phyloP scores from a whole-genome alignment of 2,888 invertebrate genomes.

The Lasius fuliginosus region DNA sequence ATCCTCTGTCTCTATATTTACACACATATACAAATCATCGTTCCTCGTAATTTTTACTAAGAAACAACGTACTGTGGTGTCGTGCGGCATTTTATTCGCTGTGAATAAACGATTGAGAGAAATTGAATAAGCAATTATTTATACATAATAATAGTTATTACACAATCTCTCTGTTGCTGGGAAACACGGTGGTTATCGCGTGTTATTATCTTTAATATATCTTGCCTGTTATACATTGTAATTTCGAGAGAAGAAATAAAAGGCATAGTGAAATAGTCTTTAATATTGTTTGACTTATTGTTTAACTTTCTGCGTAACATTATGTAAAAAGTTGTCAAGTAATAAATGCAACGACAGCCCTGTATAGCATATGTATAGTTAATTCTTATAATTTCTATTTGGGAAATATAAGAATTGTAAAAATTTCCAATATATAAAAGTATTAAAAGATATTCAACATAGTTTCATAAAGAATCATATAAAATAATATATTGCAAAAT shows the following conservation, averaged over 20 bases:
- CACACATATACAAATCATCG: neutral
- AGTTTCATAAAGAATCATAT: neutral
- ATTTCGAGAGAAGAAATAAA: constrained; percentile 53
- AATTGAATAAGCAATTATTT: constrained; percentile 36
- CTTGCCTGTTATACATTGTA: constrained; percentile 46
- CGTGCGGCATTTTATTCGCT: constrained; percentile 17
- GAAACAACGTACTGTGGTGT: constrained; percentile 1
- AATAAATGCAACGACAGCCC: neutral
- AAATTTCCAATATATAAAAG: neutral
- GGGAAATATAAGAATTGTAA: neutral
- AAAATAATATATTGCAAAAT: neutral
- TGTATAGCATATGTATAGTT: neutral
- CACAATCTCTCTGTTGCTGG: constrained; percentile 6
- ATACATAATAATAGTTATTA: constrained; percentile 9
- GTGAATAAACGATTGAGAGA: constrained; percentile 17
- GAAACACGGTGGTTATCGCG: neutral
- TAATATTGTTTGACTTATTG: neutral
- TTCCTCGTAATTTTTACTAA: constrained; percentile 28
- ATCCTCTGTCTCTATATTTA: neutral
- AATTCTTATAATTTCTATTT: neutral
- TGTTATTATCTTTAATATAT: constrained; percentile 41
- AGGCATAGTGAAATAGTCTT: constrained; percentile 19
- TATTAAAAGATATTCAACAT: neutral
- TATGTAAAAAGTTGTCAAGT: constrained; percentile 7
- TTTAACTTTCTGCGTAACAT: neutral